phyloP scores from a whole-genome alignment of 2,797 vertebrate genomes.

The Spizella passerina region DNA sequence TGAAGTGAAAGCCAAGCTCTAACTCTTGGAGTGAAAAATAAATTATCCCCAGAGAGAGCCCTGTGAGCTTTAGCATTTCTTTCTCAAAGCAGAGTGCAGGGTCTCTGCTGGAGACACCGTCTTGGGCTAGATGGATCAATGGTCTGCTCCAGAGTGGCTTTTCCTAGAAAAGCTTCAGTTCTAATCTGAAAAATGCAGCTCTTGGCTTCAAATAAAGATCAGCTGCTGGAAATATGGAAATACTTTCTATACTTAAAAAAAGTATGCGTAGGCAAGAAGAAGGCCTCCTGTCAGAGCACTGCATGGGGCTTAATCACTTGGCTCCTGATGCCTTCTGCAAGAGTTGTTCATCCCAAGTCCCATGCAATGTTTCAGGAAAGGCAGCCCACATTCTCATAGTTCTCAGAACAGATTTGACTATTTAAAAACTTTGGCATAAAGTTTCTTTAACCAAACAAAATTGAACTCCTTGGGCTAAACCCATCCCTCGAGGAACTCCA shows the following conservation, averaged over 20 bases:
- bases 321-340: constrained; percentile 35
- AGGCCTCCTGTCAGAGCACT: constrained; percentile 55
- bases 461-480: constrained; percentile 35
- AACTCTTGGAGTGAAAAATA: neutral
- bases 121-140: neutral
- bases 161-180: constrained; percentile 58
- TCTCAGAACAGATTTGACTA: constrained; percentile 55
- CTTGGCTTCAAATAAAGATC: constrained; percentile 58
- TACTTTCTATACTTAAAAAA: constrained; percentile 57
- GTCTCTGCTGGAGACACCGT: neutral
- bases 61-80: neutral
- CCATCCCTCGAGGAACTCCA: neutral
- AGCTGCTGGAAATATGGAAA: constrained; percentile 65
- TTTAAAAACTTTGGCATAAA: constrained; percentile 42
- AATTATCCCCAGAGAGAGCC: constrained; percentile 17
- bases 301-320: constrained; percentile 62
- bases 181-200: constrained; percentile 35
- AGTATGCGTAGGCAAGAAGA: constrained; percentile 48
- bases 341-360: constrained; percentile 53
- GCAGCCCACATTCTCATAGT: constrained; percentile 39
- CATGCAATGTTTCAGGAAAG: constrained; percentile 51
- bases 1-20: constrained; percentile 33
- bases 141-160: neutral
- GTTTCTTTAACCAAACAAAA: constrained; percentile 53
- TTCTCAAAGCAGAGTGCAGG: neutral